Base-by-base conservation (phyloP, 1,140 invertebrate species). In the Drosophila neocordata region DNA sequence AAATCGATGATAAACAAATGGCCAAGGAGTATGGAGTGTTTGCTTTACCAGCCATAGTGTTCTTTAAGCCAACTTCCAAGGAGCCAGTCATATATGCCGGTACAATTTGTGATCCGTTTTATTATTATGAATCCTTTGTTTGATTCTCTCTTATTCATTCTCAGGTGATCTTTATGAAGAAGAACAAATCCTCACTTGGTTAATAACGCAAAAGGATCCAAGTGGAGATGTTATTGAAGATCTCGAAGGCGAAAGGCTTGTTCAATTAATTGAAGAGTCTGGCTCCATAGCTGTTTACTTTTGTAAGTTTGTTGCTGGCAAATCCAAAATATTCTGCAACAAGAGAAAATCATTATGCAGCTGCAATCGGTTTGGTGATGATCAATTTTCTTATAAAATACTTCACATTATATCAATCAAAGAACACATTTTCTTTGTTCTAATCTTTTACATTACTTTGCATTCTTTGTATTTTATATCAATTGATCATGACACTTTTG, bases 1-100 rank as follows among this genome's bases (percentile, higher is more conserved):
- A 98, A 92, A 96, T 98, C 72, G 96, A 97, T 72, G 97, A 98
- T 82, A 95, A 96, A 77, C 93, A 95, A 62, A 93, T 98, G 92
- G 95, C 97, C 1, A 97, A 97, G 90, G 95, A 97, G 68, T 95
- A 94, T 73, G 97, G 97, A 15, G 96, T 98, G 1, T 97, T 97
- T 77, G 96, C 97, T 1, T 92, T 98, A 51, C 97, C 97, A 1
- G 96, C 96, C 1, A 95, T 98, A 65, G 93, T 98, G 0, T 98
- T 98, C 92, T 98, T 97, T 90, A 96, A 97, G 90, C 93, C 96
- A 81, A 95, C 96, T 2, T 95, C 96, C 0, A 97, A 97, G 79
- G 97, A 98, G 89, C 97, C 97, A 22, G 96, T 98, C 3, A 98
- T 98, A 79, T 98, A 97, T 92, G 97, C 97, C 90, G 97, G 96